Evolutionary conservation across 2,888 invertebrate species (phyloP).

Genomic region (Caenorhabditis imperialis): DNA sequence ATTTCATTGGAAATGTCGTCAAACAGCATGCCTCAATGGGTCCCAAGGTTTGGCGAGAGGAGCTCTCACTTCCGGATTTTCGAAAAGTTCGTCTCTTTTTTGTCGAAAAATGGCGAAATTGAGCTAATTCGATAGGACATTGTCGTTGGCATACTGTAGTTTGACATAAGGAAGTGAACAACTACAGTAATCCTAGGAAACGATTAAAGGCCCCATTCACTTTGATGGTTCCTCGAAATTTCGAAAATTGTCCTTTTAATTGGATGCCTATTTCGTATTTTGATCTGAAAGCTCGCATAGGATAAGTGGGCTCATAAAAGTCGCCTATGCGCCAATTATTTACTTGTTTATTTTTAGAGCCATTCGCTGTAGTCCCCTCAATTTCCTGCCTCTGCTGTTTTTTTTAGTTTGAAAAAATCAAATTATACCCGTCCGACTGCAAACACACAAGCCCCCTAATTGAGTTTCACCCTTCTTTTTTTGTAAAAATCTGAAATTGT

Average conservation of each 20-base stretch:
- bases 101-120: too few species aligned
- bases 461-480: slow-evolving; percentile 3
- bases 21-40: slow-evolving; percentile 22
- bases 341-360: slow-evolving; percentile 5
- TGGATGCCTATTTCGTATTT: too few species aligned
- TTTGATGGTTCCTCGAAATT: too few species aligned
- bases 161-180: too few species aligned
- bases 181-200: too few species aligned
- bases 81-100: slow-evolving; percentile 1
- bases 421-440: slow-evolving; percentile 14
- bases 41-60: slow-evolving; percentile 7
- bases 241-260: too few species aligned
- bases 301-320: slow-evolving; percentile 9
- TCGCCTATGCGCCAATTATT: slow-evolving; percentile 1
- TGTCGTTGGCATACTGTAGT: too few species aligned
- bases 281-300: background rate
- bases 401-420: slow-evolving; percentile 2
- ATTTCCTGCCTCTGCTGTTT: background rate
- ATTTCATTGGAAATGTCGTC: slow-evolving; percentile 26
- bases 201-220: too few species aligned
- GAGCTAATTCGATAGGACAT: too few species aligned
- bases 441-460: slow-evolving; percentile 18
- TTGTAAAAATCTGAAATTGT: too few species aligned
- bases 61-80: slow-evolving; percentile 16
- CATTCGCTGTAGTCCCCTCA: background rate